These are phyloP conservation scores for Phataginus tricuspis DNA, from an alignment of 2,797 vertebrate species.

Conservation along the genomic window DNA sequence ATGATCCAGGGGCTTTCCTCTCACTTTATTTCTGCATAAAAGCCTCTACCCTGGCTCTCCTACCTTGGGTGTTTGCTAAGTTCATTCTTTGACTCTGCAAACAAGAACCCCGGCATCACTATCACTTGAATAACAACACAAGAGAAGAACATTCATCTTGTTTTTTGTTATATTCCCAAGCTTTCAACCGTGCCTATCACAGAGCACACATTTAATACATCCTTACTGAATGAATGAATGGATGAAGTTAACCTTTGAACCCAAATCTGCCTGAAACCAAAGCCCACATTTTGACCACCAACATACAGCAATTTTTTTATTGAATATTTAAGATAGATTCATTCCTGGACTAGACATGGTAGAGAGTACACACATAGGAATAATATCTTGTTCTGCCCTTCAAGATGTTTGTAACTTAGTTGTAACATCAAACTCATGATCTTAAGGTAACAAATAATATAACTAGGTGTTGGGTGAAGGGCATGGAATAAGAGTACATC, in stretches of 20 bases:
- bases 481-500: neutral
- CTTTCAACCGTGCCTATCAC: neutral
- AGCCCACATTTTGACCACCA: neutral
- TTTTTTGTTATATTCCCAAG: neutral
- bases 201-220: neutral
- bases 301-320: neutral
- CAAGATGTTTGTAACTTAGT: neutral
- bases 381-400: constrained; percentile 68
- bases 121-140: neutral
- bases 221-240: neutral
- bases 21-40: too few relatives aligned
- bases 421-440: neutral
- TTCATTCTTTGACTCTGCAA: too few relatives aligned
- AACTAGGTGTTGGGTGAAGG: neutral
- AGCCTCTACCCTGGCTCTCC: too few relatives aligned
- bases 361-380: neutral
- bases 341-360: neutral
- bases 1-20: too few relatives aligned
- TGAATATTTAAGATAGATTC: neutral
- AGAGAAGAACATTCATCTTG: neutral
- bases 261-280: neutral
- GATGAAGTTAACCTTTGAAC: neutral
- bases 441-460: neutral
- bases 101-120: too few relatives aligned
- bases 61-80: too few relatives aligned